A percentile compares a stretch with the other conserved stretches of the same genome.
phyloP scores from a whole-genome alignment of 1,140 invertebrate genomes.

The Drosophila arawakana region DNA sequence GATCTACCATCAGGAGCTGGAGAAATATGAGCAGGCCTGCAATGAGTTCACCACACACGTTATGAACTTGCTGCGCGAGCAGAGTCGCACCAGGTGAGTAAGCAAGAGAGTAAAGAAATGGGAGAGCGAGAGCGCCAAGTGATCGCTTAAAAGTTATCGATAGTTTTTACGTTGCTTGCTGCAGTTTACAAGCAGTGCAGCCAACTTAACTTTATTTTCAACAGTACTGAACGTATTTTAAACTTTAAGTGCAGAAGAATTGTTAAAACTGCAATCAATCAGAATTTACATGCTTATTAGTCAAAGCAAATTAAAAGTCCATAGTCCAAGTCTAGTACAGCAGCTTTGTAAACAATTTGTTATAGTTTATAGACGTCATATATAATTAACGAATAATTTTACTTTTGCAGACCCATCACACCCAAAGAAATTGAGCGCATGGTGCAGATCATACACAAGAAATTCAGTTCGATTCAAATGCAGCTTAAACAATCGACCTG shows the following conservation, averaged over 20 bases:
- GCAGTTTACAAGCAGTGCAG: too few relatives aligned
- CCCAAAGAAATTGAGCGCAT: slow-evolving; percentile 99
- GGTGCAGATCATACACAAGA: slow-evolving; percentile 99
- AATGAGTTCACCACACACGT: slow-evolving; percentile 99
- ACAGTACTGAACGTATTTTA: too few relatives aligned
- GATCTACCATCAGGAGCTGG: slow-evolving; percentile 99
- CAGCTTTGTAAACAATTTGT: too few relatives aligned
- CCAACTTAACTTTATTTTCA: too few relatives aligned
- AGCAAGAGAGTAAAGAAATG: slow-evolving; percentile 40
- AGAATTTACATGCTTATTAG: too few relatives aligned
- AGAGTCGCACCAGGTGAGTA: slow-evolving; percentile 94
- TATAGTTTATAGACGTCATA: too few relatives aligned
- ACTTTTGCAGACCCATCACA: slow-evolving; percentile 91
- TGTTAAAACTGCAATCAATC: not conserved
- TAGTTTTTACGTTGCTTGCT: not conserved
- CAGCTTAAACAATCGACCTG: slow-evolving; percentile 99
- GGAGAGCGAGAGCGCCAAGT: not conserved
- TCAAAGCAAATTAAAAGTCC: too few relatives aligned
- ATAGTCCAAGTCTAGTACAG: too few relatives aligned
- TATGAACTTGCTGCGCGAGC: slow-evolving; percentile 98
- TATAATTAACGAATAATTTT: not conserved
- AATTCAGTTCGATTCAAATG: slow-evolving; percentile 99
- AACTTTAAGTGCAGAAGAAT: not conserved
- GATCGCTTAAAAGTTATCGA: not conserved
- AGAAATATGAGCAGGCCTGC: slow-evolving; percentile 99